A percentile compares a stretch with the other conserved stretches of the same genome.
Conservation (phyloP, 1,140 invertebrate species). For the Drosophila parvula region DNA sequence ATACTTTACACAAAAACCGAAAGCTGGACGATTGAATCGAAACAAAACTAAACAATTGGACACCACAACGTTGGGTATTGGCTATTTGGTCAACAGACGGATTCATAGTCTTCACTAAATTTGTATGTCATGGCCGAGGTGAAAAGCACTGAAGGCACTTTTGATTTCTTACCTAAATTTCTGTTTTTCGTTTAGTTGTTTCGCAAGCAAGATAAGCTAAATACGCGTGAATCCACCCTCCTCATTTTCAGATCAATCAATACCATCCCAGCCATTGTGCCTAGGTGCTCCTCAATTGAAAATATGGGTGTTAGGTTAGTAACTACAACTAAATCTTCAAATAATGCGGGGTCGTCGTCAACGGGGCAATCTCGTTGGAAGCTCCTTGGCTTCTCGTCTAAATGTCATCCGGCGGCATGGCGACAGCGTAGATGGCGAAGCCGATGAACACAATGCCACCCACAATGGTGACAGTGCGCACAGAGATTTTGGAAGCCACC, state of each 20-base stretch:
- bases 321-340: conserved; percentile 55
- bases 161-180: conserved; percentile 26
- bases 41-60: conserved; percentile 38
- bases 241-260: conserved; percentile 10
- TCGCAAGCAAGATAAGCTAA: conserved; percentile 28
- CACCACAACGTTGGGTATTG: conserved; percentile 4
- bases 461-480: conserved; percentile 84
- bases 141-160: conserved; percentile 71
- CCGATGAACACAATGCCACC: conserved; percentile 83
- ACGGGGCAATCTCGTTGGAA: conserved; percentile 40
- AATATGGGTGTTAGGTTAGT: conserved; percentile 13
- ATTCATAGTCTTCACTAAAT: conserved; percentile 45
- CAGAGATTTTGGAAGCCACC: conserved; percentile 98
- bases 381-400: conserved; percentile 44
- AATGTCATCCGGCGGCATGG: conserved; percentile 75
- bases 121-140: conserved; percentile 72
- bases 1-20: conserved; percentile 61
- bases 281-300: conserved; percentile 51
- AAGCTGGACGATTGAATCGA: conserved; percentile 26
- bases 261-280: conserved; percentile 28
- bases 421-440: conserved; percentile 79
- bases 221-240: conserved; percentile 7
- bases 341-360: conserved; percentile 61
- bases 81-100: conserved; percentile 14
- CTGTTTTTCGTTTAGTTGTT: conserved; percentile 13